These are phyloP conservation scores for Brachyptera risi DNA, from an alignment of 2,888 invertebrate genomes.

Conservation along the genomic window DNA sequence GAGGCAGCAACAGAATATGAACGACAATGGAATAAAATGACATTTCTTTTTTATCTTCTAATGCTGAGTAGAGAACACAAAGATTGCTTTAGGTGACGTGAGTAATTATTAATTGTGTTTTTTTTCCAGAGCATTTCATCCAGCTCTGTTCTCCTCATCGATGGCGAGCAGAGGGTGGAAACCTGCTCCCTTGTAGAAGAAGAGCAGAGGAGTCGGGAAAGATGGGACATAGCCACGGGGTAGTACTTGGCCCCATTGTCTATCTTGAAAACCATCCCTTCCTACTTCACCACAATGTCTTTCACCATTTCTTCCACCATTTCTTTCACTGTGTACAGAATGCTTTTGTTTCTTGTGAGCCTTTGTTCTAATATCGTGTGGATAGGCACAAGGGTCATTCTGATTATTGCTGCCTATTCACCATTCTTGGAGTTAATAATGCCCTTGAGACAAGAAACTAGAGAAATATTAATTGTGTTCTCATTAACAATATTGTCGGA, in stretches of 20 bases:
- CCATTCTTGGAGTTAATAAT: too few species aligned
- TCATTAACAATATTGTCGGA: too few species aligned
- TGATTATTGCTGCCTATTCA: too few species aligned
- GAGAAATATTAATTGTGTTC: too few species aligned
- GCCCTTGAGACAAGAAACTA: too few species aligned
- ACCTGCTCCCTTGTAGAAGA: too few species aligned
- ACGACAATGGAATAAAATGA: background rate
- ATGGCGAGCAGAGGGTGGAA: too few species aligned
- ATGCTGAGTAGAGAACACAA: too few species aligned
- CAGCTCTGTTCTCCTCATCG: background rate
- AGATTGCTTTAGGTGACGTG: background rate
- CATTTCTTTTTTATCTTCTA: background rate
- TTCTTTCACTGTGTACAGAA: background rate
- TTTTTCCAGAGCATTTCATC: background rate
- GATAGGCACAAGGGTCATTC: too few species aligned
- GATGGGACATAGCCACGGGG: too few species aligned
- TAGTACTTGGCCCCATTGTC: background rate
- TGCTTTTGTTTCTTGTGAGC: background rate
- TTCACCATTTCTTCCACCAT: background rate
- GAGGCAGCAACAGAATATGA: background rate
- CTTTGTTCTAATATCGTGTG: slow-evolving; percentile 3
- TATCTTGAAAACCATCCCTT: too few species aligned
- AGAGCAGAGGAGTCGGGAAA: too few species aligned
- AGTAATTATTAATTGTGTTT: slow-evolving; percentile 4
- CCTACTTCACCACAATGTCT: background rate